Evolutionary conservation across 2,888 invertebrate genomes (phyloP), one percentile per base, ranked within the genome.

Genomic region (Clitarchus hookeri): DNA sequence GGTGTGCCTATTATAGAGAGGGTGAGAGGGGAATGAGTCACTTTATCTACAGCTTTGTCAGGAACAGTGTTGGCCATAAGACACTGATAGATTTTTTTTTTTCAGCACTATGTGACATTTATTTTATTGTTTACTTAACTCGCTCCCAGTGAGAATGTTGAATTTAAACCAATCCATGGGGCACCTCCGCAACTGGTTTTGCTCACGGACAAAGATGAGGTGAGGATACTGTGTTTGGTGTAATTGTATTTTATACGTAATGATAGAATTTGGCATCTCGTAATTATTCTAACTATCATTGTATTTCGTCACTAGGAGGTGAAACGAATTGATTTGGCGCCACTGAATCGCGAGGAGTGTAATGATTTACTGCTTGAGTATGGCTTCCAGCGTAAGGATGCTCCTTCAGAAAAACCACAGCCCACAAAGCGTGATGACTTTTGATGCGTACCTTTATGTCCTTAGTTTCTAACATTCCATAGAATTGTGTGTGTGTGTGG

Each of bases 91-190:
- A 13, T 79, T 79, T 44, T 84, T 44, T 19, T 44, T 44, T 84
- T 77, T 16, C 54, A 44, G 27, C 13, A 8, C 13, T 65, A 84
- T 48, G 25, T 84, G 77, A 84, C n/a, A 53, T 26, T 44, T 77
- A 54, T 54, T 36, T 82, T 12, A 6, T 26, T 82, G 79, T 79
- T 27, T 16, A 8, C 44, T 82, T 82, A 82, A 82, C 27, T 36
- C 12, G 13, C 13, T 4, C 16, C 36, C 88, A 90, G 90, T 89
- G 92, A 93, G 0, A 91, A 92, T 78, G 91, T 95, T 65, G 94
- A 94, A 88, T 95, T 95, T 89, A 94, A 94, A 89, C 94, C 94
- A 89, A 95, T 95, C 88, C 93, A 92, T 26, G 95, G 95, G 44
- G 95, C 95, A 16, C 91, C 92, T 6, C 95, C 95, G 44, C 95